Percentiles rank a stretch among this genome's conserved stretches.
Conservation (phyloP, 92 coral and sea anemone genomes). For the Montipora capitata region DNA sequence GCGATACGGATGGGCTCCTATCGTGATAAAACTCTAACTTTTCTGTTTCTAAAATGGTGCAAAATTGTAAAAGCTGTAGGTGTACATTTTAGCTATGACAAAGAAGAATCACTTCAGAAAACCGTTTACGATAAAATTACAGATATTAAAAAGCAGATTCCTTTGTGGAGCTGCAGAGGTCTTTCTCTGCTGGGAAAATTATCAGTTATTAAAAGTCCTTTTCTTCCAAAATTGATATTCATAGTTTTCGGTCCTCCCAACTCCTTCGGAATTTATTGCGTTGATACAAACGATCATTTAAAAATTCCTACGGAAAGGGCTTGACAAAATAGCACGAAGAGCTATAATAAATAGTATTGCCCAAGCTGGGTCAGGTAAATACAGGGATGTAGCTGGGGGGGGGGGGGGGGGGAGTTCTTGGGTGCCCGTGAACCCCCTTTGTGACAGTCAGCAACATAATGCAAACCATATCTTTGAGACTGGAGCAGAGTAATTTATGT, state of each 20-base stretch:
- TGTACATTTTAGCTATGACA: constrained; percentile 1
- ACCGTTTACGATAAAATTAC: not conserved
- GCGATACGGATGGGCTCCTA: too few relatives aligned
- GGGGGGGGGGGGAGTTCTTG: too few relatives aligned
- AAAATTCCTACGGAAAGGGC: not conserved
- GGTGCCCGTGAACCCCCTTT: too few relatives aligned
- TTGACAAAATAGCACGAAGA: not conserved
- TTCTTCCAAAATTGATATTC: not conserved
- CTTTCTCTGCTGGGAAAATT: not conserved
- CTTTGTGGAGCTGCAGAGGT: constrained; percentile 21
- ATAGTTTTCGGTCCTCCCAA: not conserved
- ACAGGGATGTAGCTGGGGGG: too few relatives aligned
- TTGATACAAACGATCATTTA: not conserved
- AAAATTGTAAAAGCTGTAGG: constrained; percentile 2
- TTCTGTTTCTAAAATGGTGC: constrained; percentile 14
- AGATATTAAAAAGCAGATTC: constrained; percentile 5
- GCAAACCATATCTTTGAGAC: too few relatives aligned
- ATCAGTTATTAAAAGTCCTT: not conserved
- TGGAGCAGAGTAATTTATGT: too few relatives aligned
- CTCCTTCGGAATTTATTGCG: not conserved
- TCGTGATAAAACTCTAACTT: not conserved
- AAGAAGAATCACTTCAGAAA: constrained; percentile 7
- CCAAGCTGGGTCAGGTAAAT: not conserved
- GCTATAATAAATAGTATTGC: constrained; percentile 15
- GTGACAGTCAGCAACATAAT: too few relatives aligned